Evolutionary conservation across 2,888 invertebrate genomes (phyloP).

Genomic region (Trichogramma dendrolimi): DNA sequence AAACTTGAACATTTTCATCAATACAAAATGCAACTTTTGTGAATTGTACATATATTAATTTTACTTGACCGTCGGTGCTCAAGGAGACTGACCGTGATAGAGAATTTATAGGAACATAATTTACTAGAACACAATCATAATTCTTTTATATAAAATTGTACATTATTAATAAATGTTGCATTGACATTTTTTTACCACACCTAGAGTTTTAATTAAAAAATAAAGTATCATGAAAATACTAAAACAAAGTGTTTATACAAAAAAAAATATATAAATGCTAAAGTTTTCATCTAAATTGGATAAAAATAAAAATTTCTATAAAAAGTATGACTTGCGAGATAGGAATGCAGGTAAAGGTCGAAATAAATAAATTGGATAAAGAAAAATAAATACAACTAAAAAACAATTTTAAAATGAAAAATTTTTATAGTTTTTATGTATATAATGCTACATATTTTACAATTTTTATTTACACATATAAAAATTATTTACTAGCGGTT

Average conservation of each 20-base stretch:
- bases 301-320: slow-evolving; percentile 2
- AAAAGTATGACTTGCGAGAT: slow-evolving; percentile 6
- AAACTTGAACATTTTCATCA: no score
- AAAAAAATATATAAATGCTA: background rate
- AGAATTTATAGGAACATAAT: no score
- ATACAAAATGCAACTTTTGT: no score
- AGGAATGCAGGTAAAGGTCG: background rate
- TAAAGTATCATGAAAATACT: no score
- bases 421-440: slow-evolving; percentile 1
- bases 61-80: background rate
- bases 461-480: slow-evolving; percentile 30
- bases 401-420: slow-evolving; percentile 28
- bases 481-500: slow-evolving; percentile 28
- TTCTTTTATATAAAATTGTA: background rate
- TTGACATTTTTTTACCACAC: no score
- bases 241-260: no score
- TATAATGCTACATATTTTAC: slow-evolving; percentile 29
- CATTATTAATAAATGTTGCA: no score
- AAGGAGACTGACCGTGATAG: slow-evolving; percentile 15
- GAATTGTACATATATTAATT: no score
- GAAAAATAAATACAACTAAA: slow-evolving; percentile 28
- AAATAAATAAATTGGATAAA: slow-evolving; percentile 18
- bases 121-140: slow-evolving; percentile 1
- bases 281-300: background rate
- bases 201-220: no score